phyloP scores from a whole-genome alignment of 2,888 invertebrate species.

The Conistra vaccinii region DNA sequence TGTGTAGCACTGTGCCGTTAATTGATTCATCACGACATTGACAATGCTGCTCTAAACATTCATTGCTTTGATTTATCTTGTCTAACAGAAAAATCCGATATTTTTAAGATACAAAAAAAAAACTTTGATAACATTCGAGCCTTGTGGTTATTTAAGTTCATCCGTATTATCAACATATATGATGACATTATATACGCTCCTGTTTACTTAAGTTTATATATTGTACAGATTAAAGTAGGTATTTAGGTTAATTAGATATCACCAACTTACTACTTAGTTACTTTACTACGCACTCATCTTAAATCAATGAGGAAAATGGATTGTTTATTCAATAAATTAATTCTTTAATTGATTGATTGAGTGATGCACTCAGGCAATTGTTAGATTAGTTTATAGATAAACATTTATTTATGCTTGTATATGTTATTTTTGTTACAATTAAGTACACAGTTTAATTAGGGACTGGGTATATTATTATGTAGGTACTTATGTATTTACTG shows the following conservation, averaged over 20 bases:
- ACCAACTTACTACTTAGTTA: constrained; percentile 29
- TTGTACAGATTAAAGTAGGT: constrained; percentile 13
- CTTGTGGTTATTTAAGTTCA: constrained; percentile 14
- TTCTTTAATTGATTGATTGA: constrained; percentile 18
- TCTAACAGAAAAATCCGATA: constrained; percentile 30
- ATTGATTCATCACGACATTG: constrained; percentile 49
- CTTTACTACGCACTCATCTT: constrained; percentile 14
- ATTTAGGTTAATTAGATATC: constrained; percentile 51
- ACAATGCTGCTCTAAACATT: constrained; percentile 11
- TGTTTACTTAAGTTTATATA: constrained; percentile 1
- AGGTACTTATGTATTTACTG: neutral
- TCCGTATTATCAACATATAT: constrained; percentile 15
- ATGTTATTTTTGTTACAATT: neutral
- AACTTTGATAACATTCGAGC: constrained; percentile 12
- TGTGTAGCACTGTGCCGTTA: constrained; percentile 25
- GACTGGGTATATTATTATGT: neutral
- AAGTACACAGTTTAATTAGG: constrained; percentile 19
- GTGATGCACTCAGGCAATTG: constrained; percentile 1
- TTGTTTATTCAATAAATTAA: constrained; percentile 25
- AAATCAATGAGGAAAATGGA: constrained; percentile 54
- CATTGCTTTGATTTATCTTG: constrained; percentile 28
- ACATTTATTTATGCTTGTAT: neutral
- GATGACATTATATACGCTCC: constrained; percentile 20
- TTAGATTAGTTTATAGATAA: constrained; percentile 17
- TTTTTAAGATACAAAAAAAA: constrained; percentile 7